Evolutionary conservation across 2,113 vertebrate genomes (phyloP).

Genomic region (Bolborhynchus lineola): DNA sequence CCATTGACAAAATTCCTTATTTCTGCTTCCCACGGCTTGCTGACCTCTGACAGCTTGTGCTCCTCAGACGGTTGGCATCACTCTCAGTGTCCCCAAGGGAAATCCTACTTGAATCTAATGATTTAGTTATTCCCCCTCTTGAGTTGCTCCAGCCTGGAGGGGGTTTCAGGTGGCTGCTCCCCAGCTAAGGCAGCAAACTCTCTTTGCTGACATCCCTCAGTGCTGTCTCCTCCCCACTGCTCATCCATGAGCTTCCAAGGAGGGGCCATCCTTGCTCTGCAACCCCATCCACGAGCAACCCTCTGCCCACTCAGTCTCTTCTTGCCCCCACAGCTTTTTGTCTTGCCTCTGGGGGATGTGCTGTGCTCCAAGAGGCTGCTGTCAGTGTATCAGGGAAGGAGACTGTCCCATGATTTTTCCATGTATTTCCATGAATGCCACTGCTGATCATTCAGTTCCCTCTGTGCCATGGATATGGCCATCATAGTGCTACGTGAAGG

Average conservation of each 20-base stretch:
- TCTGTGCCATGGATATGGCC: neutral
- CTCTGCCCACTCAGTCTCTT: neutral
- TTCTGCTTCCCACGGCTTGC: neutral
- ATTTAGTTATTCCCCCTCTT: neutral
- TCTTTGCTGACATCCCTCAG: neutral
- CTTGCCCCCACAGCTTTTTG: neutral
- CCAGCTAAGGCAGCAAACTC: neutral
- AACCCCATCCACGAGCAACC: neutral
- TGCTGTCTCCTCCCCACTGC: neutral
- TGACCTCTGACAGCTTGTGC: neutral
- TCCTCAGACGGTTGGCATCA: neutral
- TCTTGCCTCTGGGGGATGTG: neutral
- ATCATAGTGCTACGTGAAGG: neutral
- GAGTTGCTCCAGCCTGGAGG: neutral
- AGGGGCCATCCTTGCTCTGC: neutral
- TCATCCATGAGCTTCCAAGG: neutral
- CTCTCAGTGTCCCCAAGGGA: accelerated
- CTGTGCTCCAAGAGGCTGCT: neutral
- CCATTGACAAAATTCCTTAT: neutral
- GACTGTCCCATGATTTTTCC: neutral
- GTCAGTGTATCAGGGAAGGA: neutral
- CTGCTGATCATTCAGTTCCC: neutral
- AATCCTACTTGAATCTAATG: neutral
- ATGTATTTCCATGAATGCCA: neutral
- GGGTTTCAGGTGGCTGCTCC: neutral